Evolutionary conservation across 64 coral and sea anemone species (phyloP).

Genomic region (Montipora foliosa): DNA sequence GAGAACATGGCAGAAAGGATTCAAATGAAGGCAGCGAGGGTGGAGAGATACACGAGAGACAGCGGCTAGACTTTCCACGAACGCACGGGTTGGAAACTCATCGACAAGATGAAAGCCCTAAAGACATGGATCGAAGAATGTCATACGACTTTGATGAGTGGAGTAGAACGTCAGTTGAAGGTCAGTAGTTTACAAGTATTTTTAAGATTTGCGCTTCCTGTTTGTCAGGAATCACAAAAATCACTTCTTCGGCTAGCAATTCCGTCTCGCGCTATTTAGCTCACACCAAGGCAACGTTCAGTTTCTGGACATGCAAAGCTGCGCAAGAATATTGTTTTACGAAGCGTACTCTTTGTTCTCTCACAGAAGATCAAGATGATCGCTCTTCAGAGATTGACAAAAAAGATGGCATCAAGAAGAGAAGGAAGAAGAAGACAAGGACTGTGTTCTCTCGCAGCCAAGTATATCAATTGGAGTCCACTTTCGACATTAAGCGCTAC

Average conservation of each 20-base stretch:
- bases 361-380: conserved; percentile 84
- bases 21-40: conserved; percentile 63
- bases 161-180: conserved; percentile 47
- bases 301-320: neutral
- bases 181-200: neutral
- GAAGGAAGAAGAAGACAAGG: conserved; percentile 97
- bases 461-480: conserved; percentile 98
- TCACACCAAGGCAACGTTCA: neutral
- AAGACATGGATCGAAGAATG: conserved; percentile 4
- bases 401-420: conserved; percentile 92
- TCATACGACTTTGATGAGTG: conserved; percentile 32
- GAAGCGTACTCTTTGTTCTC: neutral
- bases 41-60: conserved; percentile 37
- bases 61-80: conserved; percentile 11
- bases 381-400: conserved; percentile 76
- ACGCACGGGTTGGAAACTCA: conserved; percentile 2
- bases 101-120: conserved; percentile 20
- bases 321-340: neutral
- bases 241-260: neutral
- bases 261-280: neutral
- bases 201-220: conserved; percentile 5
- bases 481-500: conserved; percentile 97
- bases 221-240: neutral
- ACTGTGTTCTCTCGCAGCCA: conserved; percentile 99
- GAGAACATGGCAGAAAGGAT: conserved; percentile 71